These are phyloP conservation scores for Apamea anceps DNA, from an alignment of 2,888 invertebrate genomes.

Conservation along the genomic window DNA sequence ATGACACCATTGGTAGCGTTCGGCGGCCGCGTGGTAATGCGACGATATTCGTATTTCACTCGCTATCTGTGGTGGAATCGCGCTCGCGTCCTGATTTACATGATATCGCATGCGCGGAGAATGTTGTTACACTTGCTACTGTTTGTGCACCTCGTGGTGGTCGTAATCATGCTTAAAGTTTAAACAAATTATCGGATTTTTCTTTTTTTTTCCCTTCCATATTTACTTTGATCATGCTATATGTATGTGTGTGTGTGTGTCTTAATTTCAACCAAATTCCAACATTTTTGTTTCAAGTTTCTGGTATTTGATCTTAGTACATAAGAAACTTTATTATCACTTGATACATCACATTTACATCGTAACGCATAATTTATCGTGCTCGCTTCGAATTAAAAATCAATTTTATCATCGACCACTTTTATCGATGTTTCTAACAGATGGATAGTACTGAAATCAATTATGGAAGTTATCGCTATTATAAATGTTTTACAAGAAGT, in stretches of 20 bases:
- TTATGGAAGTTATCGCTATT: conserved; percentile 69
- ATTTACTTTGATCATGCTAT: not conserved
- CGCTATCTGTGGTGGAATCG: conserved; percentile 82
- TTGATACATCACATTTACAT: conserved; percentile 59
- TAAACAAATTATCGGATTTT: not conserved
- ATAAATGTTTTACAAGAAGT: conserved; percentile 76
- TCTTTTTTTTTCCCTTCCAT: not conserved
- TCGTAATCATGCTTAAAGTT: conserved; percentile 40
- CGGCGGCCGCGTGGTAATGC: conserved; percentile 75
- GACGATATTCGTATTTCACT: conserved; percentile 86
- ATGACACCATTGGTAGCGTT: conserved; percentile 59
- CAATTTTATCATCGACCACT: conserved; percentile 61
- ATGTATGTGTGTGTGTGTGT: not conserved
- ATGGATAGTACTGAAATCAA: conserved; percentile 70
- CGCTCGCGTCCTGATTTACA: conserved; percentile 84
- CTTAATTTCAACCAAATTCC: conserved; percentile 8
- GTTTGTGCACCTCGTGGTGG: conserved; percentile 68
- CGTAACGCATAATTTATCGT: conserved; percentile 65
- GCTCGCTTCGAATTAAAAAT: conserved; percentile 62
- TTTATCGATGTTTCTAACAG: conserved; percentile 62
- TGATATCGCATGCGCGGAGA: conserved; percentile 79
- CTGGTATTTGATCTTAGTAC: conserved; percentile 54
- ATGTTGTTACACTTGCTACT: conserved; percentile 80
- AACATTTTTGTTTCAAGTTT: conserved; percentile 30
- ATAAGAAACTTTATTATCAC: conserved; percentile 59